Percentiles rank a stretch among this genome's conserved stretches.
Evolutionary conservation across 2,888 invertebrate species (phyloP).

Genomic region (Morpho helenor): DNA sequence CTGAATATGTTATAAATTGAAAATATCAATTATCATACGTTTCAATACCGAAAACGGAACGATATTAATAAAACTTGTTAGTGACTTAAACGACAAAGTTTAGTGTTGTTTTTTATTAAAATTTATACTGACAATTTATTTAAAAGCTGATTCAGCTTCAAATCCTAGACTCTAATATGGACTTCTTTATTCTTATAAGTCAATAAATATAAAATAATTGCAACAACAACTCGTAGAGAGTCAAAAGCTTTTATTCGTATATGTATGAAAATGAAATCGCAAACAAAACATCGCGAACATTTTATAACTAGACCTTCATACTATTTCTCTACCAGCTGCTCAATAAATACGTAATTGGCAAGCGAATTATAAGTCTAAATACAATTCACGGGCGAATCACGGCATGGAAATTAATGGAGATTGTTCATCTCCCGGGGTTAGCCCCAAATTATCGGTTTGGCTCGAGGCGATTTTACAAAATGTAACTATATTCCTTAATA

Average conservation of each 20-base stretch:
- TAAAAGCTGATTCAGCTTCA: too few species aligned
- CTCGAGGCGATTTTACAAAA: constrained; percentile 62
- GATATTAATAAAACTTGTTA: too few species aligned
- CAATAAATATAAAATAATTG: neutral
- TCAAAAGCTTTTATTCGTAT: too few species aligned
- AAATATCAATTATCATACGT: too few species aligned
- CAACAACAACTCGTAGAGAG: neutral
- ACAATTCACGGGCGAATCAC: constrained; percentile 45
- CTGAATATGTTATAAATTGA: too few species aligned
- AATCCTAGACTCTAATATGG: neutral
- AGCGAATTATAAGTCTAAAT: constrained; percentile 22
- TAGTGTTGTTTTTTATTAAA: too few species aligned
- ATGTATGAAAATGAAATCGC: neutral
- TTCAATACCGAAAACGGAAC: too few species aligned
- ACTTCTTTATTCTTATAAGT: neutral
- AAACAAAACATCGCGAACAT: neutral
- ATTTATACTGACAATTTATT: too few species aligned
- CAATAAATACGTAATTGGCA: constrained; percentile 25
- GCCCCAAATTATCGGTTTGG: constrained; percentile 69
- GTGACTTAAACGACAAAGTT: too few species aligned
- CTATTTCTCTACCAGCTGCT: constrained; percentile 22
- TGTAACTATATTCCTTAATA: constrained; percentile 67
- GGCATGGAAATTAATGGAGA: constrained; percentile 55
- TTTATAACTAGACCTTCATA: constrained; percentile 3
- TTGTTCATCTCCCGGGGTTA: constrained; percentile 50